Base-by-base conservation (phyloP, 2,888 invertebrate genomes). In the Pheosia tremula region DNA sequence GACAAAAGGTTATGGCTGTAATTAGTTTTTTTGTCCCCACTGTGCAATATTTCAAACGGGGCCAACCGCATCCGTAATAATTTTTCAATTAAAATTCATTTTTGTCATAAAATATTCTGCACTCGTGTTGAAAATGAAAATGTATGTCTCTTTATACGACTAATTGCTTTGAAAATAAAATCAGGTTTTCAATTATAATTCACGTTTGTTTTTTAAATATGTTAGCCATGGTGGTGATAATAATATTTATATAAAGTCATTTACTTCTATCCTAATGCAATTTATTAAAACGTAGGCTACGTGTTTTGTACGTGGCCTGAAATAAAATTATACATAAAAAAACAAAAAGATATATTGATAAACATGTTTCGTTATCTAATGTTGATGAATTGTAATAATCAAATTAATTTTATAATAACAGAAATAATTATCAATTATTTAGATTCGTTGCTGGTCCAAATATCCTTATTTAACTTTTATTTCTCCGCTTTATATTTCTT, bases 51-150 rank as follows among this genome's bases (percentile, higher is more conserved):
- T 85, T 91, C 84, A 89, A 75, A 72, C 74, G 75, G 78, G 76
- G 73, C 82, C 55, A 75, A 81, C 84, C 86, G 79, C 86, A 85
- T 85, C 72, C 81, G 86, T 87, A 84, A 88, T 87, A 84, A 87
- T 87, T 86, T 86, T 85, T 82, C 87, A 88, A 88, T 88, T 88
- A 88, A 83, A 83, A 83, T 82, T 80, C 81, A 78, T 83, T 81
- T 82, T 79, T 77, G 74, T 69, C 72, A 74, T 75, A 74, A 75
- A 75, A 69, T 75, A 75, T 75, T 75, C 75, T 75, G 73, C 73
- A 75, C 73, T 75, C 75, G 73, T 75, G 71, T 73, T 73, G 72
- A 74, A 75, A 75, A 75, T 75, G 66, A 70, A 75, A 75, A 75
- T 72, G 65, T 74, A 75, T 73, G 78, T 71, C 72, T 71, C 68